A percentile compares a stretch with the other conserved stretches of the same genome.
Conservation (phyloP, 1,140 invertebrate species). For the Panonychus citri region DNA sequence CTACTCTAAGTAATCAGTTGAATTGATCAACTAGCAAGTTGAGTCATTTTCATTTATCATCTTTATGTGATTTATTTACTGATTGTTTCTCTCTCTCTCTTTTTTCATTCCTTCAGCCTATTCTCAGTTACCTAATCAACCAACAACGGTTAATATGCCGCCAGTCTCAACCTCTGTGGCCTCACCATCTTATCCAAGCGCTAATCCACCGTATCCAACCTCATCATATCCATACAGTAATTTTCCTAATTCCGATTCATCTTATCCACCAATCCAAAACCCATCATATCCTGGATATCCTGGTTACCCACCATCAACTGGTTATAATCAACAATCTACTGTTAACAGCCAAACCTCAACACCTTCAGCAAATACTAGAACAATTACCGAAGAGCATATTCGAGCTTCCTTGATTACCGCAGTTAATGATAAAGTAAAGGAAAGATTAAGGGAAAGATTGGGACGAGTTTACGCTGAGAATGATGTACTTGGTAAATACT, state of each 20-base stretch:
- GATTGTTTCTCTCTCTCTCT: too few species aligned
- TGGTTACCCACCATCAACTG: slow-evolving; percentile 12
- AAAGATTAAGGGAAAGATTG: slow-evolving; percentile 62
- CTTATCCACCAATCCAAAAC: not conserved
- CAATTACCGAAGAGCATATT: slow-evolving; percentile 84
- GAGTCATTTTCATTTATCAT: too few species aligned
- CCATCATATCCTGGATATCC: slow-evolving; percentile 4
- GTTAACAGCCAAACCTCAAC: slow-evolving; percentile 5
- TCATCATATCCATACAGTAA: not conserved
- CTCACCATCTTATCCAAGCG: not conserved
- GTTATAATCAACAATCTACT: not conserved
- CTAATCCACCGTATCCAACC: not conserved
- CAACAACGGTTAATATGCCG: not conserved
- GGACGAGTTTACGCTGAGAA: slow-evolving; percentile 65
- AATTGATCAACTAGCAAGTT: too few species aligned
- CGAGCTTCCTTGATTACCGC: slow-evolving; percentile 75
- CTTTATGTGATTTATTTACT: too few species aligned
- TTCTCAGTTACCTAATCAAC: not conserved
- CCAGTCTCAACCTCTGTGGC: not conserved
- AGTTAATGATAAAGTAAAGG: slow-evolving; percentile 73
- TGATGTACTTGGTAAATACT: slow-evolving; percentile 59
- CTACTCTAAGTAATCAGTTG: too few species aligned
- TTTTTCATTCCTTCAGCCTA: too few species aligned
- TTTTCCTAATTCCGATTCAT: not conserved
- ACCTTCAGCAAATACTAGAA: slow-evolving; percentile 28